Base-by-base conservation (phyloP, 1,140 invertebrate species). In the Zaprionus africanus region DNA sequence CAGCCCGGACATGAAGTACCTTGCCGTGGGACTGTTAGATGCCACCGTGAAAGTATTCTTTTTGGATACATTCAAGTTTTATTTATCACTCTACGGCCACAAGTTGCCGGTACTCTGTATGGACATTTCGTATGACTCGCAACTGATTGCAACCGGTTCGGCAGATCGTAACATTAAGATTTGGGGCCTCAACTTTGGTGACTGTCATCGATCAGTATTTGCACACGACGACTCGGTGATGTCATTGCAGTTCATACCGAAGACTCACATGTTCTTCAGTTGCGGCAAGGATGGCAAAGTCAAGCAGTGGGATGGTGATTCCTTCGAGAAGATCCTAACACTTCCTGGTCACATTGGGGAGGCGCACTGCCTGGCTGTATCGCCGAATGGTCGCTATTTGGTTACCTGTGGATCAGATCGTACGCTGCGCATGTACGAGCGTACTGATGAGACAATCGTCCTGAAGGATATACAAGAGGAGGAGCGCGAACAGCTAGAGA, bases 121-220 rank as follows among this genome's bases (percentile, higher is more conserved):
- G 94, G 98, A 99, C 92, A 99, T 99, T 77, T 98, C 97, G 1
- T 96, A 96, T 79, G 99, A 99, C 93, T 97, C 96, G 1, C 95
- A 95, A 2, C 87, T 99, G 1, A 96, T 99, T 70, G 97, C 96
- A 2, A 99, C 99, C 0, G 99, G 98, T 24, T 99, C 98, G 17
- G 96, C 96, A 0, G 99, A 99, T 93, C 95, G 98, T 22, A 99
- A 98, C 93, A 95, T 99, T 5, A 99, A 99, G 94, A 97, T 99
- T 74, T 99, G 99, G 99, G 98, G 99, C 53, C 95, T 99, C 92
- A 98, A 99, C 93, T 99, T 99, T 94, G 99, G 99, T 19, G 98
- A 99, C 93, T 99, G 98, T 85, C 97, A 97, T 91, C 96, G 95
- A 78, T 97, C 96, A 0, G 93, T 97, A 64, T 96, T 97, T 93